Base-by-base conservation (phyloP, 2,888 invertebrate genomes). In the Drosophila emarginata region DNA sequence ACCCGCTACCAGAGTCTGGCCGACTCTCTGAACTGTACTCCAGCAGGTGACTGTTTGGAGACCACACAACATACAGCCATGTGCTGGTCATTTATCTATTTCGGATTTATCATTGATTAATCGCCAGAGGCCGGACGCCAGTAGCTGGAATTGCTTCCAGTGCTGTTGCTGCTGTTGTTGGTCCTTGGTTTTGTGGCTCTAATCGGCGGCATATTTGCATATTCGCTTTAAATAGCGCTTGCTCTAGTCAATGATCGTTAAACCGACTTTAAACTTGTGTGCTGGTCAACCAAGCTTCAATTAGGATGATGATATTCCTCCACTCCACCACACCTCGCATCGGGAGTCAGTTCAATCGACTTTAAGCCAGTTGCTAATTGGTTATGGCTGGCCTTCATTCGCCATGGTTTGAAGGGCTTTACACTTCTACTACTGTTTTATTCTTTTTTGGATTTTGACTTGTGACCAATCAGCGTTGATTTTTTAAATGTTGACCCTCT, bases 91-190 rank as follows among this genome's bases (percentile, higher is more conserved):
- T 87, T 87, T 87, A 89, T 87, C 87, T 87, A 85, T 87, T 88
- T 87, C 87, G 87, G 87, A 87, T 87, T 87, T 87, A 87, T 87
- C 87, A 88, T 89, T 87, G 87, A 87, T 87, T 87, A 87, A 87
- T 87, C 89, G 89, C 80, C 75, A 77, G 69, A 76, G 74, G 78
- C 45, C 57, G 54, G 72, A 57, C 60, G 77, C 40, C 45, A 28
- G 67, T 54, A 65, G 61, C 58, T 21, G 45, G 18, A 45, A 45
- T 21, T 45, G 45, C 45, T 45, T 11, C 15, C 72, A 63, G 60
- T 63, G 6, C 40, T 50, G 67, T 50, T 54, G 51, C 28, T 54
- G 14, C 40, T 50, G 58, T 50, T 54, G 51, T 23, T 28, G 50
- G 67, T 67, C 63, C 59, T 26, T 36, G 59, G 62, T 11, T 21